phyloP scores from a whole-genome alignment of 2,888 invertebrate genomes.

The Polymixis flavicincta region DNA sequence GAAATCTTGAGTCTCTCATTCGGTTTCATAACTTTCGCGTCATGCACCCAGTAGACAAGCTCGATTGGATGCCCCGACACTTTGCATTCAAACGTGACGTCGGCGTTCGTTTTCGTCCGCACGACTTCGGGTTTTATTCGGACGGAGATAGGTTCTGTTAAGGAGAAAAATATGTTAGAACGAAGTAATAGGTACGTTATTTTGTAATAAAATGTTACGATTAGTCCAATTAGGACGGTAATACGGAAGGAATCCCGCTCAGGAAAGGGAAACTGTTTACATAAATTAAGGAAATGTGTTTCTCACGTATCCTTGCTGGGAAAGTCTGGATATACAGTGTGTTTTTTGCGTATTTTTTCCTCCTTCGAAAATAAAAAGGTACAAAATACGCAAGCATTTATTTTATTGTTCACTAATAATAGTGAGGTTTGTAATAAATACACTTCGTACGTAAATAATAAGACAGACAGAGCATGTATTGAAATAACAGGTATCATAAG shows the following conservation, averaged over 20 bases:
- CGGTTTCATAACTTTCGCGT: constrained; percentile 92
- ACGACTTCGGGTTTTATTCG: constrained; percentile 94
- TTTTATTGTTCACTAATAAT: constrained; percentile 20
- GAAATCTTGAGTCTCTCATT: constrained; percentile 91
- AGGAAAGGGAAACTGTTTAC: constrained; percentile 59
- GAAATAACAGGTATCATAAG: constrained; percentile 26
- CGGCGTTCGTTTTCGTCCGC: constrained; percentile 95
- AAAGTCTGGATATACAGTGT: neutral
- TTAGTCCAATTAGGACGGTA: constrained; percentile 61
- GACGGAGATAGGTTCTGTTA: constrained; percentile 94
- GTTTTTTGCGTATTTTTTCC: constrained; percentile 33
- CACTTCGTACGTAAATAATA: neutral
- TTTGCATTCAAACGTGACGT: constrained; percentile 96
- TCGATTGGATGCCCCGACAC: constrained; percentile 96
- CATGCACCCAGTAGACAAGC: constrained; percentile 95
- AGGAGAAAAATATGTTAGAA: constrained; percentile 43
- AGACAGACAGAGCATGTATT: neutral
- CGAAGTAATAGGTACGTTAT: constrained; percentile 47
- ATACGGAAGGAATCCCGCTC: constrained; percentile 54
- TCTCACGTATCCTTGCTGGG: constrained; percentile 29
- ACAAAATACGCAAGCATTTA: constrained; percentile 13
- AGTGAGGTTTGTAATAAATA: constrained; percentile 19
- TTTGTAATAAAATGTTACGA: constrained; percentile 61
- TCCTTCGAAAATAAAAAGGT: neutral
- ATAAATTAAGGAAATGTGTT: constrained; percentile 63